phyloP scores from a whole-genome alignment of 1,140 invertebrate genomes.

The Cydia splendana region DNA sequence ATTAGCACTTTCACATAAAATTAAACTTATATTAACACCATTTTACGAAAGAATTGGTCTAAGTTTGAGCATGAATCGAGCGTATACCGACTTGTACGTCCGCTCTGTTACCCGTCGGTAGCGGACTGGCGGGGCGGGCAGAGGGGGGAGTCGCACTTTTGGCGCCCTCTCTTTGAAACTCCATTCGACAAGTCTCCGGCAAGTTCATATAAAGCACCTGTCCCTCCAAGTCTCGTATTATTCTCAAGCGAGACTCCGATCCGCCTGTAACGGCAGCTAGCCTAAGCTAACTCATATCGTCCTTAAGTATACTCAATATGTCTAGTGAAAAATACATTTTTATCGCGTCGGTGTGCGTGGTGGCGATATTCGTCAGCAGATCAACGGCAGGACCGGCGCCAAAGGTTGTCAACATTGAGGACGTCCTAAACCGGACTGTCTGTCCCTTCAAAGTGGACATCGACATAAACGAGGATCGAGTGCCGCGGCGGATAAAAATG shows the following conservation, averaged over 20 bases:
- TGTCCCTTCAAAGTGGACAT: constrained; percentile 61
- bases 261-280: constrained; percentile 7
- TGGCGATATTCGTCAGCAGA: constrained; percentile 28
- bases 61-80: background rate
- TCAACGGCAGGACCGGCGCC: constrained; percentile 34
- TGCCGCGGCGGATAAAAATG: constrained; percentile 65
- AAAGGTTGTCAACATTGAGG: constrained; percentile 44
- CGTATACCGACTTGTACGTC: background rate
- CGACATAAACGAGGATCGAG: constrained; percentile 51
- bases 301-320: constrained; percentile 33
- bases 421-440: constrained; percentile 57
- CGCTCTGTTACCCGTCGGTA: background rate
- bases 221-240: background rate
- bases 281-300: constrained; percentile 4
- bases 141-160: background rate
- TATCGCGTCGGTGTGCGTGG: constrained; percentile 32
- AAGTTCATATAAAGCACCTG: constrained; percentile 22
- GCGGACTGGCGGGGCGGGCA: background rate
- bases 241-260: constrained; percentile 20
- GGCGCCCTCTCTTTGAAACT: constrained; percentile 10
- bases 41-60: background rate
- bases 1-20: background rate
- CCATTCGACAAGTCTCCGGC: background rate
- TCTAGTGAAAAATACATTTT: constrained; percentile 34
- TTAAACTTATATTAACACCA: background rate